Percentiles rank a stretch among this genome's conserved stretches.
These are phyloP conservation scores for Lucinisca nassula DNA, from an alignment of 2,888 invertebrate species.

Conservation along the genomic window DNA sequence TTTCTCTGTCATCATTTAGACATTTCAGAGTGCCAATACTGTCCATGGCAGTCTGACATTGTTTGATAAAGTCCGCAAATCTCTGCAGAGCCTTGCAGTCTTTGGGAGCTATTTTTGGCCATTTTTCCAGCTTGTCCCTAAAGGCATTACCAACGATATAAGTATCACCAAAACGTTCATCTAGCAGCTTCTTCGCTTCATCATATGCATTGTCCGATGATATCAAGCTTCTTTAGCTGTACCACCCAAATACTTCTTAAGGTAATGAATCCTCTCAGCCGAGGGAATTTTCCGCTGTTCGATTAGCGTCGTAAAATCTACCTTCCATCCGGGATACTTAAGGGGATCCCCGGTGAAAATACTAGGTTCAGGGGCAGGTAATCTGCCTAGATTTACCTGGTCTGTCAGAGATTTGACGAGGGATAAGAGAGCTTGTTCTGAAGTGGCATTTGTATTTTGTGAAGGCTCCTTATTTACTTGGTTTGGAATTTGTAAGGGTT, in stretches of 20 bases:
- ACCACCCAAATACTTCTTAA: slow-evolving; percentile 58
- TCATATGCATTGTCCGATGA: slow-evolving; percentile 40
- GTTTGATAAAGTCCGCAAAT: slow-evolving; percentile 46
- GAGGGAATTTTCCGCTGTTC: slow-evolving; percentile 34
- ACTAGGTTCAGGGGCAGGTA: slow-evolving; percentile 54
- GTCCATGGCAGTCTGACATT: slow-evolving; percentile 39
- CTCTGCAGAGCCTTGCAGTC: slow-evolving; percentile 30
- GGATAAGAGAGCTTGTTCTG: not conserved
- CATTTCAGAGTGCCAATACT: slow-evolving; percentile 12
- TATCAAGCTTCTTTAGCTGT: slow-evolving; percentile 47
- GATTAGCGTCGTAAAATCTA: slow-evolving; percentile 44
- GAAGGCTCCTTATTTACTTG: no score
- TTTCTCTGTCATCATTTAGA: slow-evolving; percentile 55
- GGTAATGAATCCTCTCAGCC: slow-evolving; percentile 53
- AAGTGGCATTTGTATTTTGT: not conserved
- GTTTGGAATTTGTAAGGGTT: no score
- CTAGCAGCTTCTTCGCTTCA: slow-evolving; percentile 48
- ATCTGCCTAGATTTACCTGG: slow-evolving; percentile 27
- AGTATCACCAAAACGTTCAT: slow-evolving; percentile 55
- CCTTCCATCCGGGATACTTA: slow-evolving; percentile 50
- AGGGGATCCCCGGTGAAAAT: slow-evolving; percentile 61
- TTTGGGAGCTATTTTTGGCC: slow-evolving; percentile 45
- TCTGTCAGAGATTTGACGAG: slow-evolving; percentile 28
- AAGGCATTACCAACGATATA: slow-evolving; percentile 52
- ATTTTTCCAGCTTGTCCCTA: slow-evolving; percentile 52